Base-by-base conservation (phyloP, 2,888 invertebrate species). In the Iselma pallidipennis region DNA sequence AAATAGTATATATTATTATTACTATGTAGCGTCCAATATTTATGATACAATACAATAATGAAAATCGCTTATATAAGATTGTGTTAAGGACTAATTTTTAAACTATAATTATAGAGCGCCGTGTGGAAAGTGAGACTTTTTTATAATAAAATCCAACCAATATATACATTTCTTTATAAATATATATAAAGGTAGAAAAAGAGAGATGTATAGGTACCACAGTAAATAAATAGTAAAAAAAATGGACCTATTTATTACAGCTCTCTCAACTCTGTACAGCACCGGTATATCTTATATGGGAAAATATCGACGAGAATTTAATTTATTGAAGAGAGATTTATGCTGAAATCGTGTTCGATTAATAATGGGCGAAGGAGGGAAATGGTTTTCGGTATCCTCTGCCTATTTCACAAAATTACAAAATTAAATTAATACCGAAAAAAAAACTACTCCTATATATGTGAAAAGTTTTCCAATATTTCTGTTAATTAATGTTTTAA, bases 171-270 rank as follows among this genome's bases (percentile, higher is more conserved):
- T 1, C 1, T 42, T 45, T 21, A 12, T 45, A 21, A 45, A 45
- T 21, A 45, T 45, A 21, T 3, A 21, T 14, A 45, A 21, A 21
- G 45, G 21, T 9, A 45, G 19, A 45, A 1, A 4, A 12, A 9
- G 45, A 45, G 4, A 21, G 72, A 72, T 69, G n/a, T n/a, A 69
- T 71, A 63, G 64, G 73, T 67, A 72, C 74, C 9, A 37, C 37
- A 45, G 72, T 77, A 75, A 76, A 77, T 77, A 77, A 76, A 76
- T 76, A 76, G 21, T 45, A 75, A 76, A 77, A 77, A 77, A 76
- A 76, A 76, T 76, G 76, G 74, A 74, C 75, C 77, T 76, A 77
- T 77, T 72, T 77, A 75, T 77, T 77, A 76, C 74, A 66, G 74
- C 71, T 70, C 71, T 66, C 67, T 66, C 67, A 45, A 45, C 45